Evolutionary conservation across 2,113 vertebrate species (phyloP).

Genomic region (Tachysurus fulvidraco): DNA sequence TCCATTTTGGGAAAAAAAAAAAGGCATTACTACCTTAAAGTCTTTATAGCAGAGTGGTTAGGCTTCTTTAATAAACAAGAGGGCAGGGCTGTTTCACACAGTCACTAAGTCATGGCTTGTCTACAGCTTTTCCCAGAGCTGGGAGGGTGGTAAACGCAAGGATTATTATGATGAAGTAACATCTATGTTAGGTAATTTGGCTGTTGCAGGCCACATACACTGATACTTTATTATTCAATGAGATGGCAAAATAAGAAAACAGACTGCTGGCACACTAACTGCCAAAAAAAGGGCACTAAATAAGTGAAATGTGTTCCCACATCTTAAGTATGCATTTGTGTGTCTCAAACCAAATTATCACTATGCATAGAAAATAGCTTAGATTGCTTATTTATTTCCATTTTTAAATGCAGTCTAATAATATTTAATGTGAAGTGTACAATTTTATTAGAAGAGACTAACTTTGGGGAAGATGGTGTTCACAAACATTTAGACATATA

Average conservation of each 20-base stretch:
- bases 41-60: background rate
- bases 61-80: background rate
- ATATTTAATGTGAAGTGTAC: background rate
- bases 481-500: background rate
- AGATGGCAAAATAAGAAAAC: slow-evolving; percentile 13
- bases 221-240: slow-evolving; percentile 17
- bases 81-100: background rate
- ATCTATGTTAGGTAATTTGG: slow-evolving; percentile 12
- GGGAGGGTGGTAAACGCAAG: background rate
- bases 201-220: background rate
- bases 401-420: background rate
- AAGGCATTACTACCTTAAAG: background rate
- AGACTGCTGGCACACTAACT: background rate
- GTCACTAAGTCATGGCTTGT: background rate
- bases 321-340: background rate
- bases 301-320: background rate
- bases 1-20: background rate
- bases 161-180: slow-evolving; percentile 28
- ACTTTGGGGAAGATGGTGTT: too few relatives aligned
- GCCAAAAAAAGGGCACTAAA: background rate
- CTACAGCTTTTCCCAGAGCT: background rate
- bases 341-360: background rate
- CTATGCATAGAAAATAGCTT: background rate
- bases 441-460: background rate
- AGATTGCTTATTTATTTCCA: background rate